phyloP scores from a whole-genome alignment of 1,140 invertebrate species.

The Hermetia illucens region DNA sequence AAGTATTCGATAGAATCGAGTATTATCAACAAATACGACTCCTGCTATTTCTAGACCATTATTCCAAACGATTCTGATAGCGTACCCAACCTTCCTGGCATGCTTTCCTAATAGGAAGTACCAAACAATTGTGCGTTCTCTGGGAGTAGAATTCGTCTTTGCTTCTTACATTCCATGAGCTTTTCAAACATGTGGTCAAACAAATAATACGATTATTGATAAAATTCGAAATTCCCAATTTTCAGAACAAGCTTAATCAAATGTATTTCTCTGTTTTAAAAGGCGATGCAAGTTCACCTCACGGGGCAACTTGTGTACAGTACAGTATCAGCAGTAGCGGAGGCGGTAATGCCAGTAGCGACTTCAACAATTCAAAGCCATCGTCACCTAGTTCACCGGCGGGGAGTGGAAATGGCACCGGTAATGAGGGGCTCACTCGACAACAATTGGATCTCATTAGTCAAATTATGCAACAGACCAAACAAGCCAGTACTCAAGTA shows the following conservation, averaged over 20 bases:
- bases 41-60: too few relatives aligned
- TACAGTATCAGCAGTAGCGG: constrained; percentile 27
- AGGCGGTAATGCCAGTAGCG: constrained; percentile 22
- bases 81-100: too few relatives aligned
- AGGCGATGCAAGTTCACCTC: constrained; percentile 30
- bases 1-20: too few relatives aligned
- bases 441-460: constrained; percentile 62
- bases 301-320: constrained; percentile 31
- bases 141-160: too few relatives aligned
- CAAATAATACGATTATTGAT: background rate
- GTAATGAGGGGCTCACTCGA: constrained; percentile 46
- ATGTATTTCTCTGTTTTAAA: background rate
- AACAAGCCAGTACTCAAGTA: constrained; percentile 32
- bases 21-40: too few relatives aligned
- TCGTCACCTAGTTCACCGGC: constrained; percentile 25
- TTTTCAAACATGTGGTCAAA: too few relatives aligned
- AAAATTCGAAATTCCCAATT: background rate
- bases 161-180: too few relatives aligned
- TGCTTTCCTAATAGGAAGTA: too few relatives aligned
- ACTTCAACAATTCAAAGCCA: constrained; percentile 12
- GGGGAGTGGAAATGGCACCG: constrained; percentile 34
- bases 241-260: background rate
- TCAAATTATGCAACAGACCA: constrained; percentile 63
- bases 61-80: too few relatives aligned
- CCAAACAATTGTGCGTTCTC: too few relatives aligned